Conservation (phyloP, 2,888 invertebrate genomes). For the Stegophylla sp. region DNA sequence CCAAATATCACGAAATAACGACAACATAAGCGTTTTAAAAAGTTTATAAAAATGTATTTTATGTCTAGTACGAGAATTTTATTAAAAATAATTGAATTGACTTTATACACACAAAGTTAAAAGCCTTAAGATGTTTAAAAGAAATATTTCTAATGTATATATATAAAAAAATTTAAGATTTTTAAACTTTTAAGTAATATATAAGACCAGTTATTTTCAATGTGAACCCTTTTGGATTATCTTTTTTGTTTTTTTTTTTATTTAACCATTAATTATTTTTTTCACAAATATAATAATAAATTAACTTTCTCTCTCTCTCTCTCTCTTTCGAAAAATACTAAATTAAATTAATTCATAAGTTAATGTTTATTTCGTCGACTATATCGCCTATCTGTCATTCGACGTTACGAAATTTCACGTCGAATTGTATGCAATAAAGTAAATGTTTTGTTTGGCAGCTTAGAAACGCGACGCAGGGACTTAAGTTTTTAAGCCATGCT, state of each 20-base stretch:
- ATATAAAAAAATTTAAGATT: neutral
- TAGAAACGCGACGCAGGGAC: no score
- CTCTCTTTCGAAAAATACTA: no score
- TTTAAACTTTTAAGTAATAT: neutral
- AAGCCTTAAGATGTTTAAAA: neutral
- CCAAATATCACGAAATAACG: neutral
- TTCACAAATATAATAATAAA: neutral
- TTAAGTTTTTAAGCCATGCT: no score
- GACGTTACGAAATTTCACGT: no score
- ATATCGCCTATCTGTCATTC: no score
- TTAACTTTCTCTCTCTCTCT: no score
- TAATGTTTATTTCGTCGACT: no score
- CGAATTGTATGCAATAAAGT: no score
- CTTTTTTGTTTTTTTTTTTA: neutral
- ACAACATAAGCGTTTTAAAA: neutral
- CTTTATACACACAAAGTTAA: neutral
- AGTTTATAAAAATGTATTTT: constrained; percentile 8
- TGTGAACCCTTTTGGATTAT: neutral
- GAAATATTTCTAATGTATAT: neutral
- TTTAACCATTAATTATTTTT: neutral
- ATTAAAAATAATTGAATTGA: constrained; percentile 3
- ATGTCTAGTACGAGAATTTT: neutral
- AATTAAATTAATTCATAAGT: no score
- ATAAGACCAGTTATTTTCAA: neutral
- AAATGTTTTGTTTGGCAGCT: no score